Conservation (phyloP, 2,797 vertebrate genomes). For the Alauda arvensis region DNA sequence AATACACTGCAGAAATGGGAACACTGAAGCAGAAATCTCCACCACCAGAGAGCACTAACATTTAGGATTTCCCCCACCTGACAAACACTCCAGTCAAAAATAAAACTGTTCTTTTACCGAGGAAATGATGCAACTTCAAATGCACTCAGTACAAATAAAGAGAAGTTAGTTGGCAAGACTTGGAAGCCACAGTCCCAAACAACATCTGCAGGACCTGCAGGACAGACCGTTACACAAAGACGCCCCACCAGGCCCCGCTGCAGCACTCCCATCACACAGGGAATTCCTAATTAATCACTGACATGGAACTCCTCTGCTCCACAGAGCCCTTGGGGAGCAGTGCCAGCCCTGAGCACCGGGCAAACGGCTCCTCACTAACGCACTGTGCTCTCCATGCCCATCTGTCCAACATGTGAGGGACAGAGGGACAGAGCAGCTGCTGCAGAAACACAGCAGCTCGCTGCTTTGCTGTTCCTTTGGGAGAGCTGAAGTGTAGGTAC, state of each 20-base stretch:
- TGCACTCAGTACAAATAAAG: constrained; percentile 51
- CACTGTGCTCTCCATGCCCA: neutral
- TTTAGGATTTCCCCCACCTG: constrained; percentile 39
- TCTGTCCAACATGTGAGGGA: neutral
- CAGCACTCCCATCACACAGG: neutral
- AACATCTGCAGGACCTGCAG: constrained; percentile 65
- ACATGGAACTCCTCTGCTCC: neutral
- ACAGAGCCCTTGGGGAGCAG: neutral
- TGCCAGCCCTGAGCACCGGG: neutral
- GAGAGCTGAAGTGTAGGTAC: neutral
- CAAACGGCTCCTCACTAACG: neutral
- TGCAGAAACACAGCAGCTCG: neutral
- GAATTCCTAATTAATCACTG: neutral
- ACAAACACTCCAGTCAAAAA: constrained; percentile 47
- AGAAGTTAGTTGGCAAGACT: constrained; percentile 43
- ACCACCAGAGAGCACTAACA: constrained; percentile 56
- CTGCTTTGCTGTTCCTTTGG: neutral
- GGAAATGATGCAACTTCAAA: constrained; percentile 71
- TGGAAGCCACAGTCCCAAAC: constrained; percentile 49
- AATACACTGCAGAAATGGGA: neutral
- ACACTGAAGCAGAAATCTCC: neutral
- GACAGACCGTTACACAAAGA: neutral
- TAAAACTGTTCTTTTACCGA: constrained; percentile 56
- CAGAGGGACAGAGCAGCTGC: neutral
- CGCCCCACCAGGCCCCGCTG: neutral